Percentiles rank a stretch among this genome's conserved stretches.
Evolutionary conservation across 2,797 vertebrate genomes (phyloP).

Genomic region (Poecile montanus): DNA sequence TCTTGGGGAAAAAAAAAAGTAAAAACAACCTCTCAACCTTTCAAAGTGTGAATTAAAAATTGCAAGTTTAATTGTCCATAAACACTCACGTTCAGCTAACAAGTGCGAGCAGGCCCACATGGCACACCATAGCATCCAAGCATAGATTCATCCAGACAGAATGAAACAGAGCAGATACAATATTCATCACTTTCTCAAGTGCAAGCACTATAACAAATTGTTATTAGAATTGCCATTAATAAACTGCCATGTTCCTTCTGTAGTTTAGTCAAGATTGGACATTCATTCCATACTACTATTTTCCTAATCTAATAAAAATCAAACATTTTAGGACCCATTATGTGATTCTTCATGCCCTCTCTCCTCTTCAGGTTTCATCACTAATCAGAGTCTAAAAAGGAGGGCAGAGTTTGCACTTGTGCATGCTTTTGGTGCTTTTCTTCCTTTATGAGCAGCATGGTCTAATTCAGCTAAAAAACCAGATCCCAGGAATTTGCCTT

Average conservation of each 20-base stretch:
- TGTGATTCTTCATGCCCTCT: neutral
- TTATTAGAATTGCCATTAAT: slow-evolving; percentile 16
- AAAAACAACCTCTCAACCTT: neutral
- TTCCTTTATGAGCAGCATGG: neutral
- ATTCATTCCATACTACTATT: neutral
- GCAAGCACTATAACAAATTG: neutral
- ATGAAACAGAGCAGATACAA: slow-evolving; percentile 1
- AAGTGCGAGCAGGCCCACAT: neutral
- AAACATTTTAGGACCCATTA: neutral
- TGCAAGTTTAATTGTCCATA: slow-evolving; percentile 37
- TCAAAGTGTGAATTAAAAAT: slow-evolving; percentile 26
- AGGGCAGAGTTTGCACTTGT: neutral
- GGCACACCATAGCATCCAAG: neutral
- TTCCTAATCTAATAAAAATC: slow-evolving; percentile 21
- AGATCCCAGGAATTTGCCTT: slow-evolving; percentile 23
- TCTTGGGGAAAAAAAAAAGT: neutral
- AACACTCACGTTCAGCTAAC: slow-evolving; percentile 4
- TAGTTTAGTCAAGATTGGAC: neutral
- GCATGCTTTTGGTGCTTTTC: neutral
- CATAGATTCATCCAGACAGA: neutral
- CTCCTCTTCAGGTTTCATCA: neutral
- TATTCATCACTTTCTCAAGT: neutral
- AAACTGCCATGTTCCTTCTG: neutral
- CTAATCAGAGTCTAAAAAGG: neutral
- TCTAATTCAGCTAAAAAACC: neutral